Evolutionary conservation across 2,797 vertebrate genomes (phyloP), one percentile per base, ranked within the genome.

Genomic region (Schizopygopsis malacanthus): DNA sequence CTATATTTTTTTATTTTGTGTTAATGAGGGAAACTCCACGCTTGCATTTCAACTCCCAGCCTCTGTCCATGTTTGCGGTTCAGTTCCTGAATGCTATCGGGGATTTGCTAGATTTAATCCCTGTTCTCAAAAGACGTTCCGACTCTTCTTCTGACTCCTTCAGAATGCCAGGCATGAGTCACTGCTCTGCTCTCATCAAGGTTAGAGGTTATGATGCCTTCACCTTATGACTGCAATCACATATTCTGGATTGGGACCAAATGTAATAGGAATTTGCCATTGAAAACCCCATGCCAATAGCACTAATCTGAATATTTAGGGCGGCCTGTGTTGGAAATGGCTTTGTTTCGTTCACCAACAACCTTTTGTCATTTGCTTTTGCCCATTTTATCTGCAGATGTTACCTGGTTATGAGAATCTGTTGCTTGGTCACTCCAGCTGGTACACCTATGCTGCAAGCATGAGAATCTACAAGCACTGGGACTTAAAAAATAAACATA

Each of bases 111-210:
- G 97, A 98, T 88, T 94, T 98, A 20, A 95, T 98, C 93, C 96
- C 97, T 82, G 93, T 95, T 7, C 91, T 98, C 76, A 95, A 93
- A 39, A 91, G 90, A 56, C 91, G 86, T 54, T 90, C 89, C 90
- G 93, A 92, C 90, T 92, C 89, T 87, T 92, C 94, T 72, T 25
- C 87, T 4, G 90, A 90, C 0, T 25, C 89, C 72, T 92, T 92
- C 87, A 95, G 95, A 69, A 94, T 93, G 88, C 96, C 96, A 92
- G 95, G 95, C 87, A 97, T 97, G 96, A 97, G 97, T 88, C 97
- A 97, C 91, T 98, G 97, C 91, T 98, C 97, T 41, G 97, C 96
- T 77, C 96, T 98, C n/a, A 97, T 98, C 91, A 98, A 98, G 97
- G 97, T 98, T 79, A 95, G 94, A 50, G 43, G 80, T 83, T 39